Percentiles rank a stretch among this genome's conserved stretches.
Evolutionary conservation across 2,888 invertebrate genomes (phyloP).

Genomic region (Meteorus cinctellus): DNA sequence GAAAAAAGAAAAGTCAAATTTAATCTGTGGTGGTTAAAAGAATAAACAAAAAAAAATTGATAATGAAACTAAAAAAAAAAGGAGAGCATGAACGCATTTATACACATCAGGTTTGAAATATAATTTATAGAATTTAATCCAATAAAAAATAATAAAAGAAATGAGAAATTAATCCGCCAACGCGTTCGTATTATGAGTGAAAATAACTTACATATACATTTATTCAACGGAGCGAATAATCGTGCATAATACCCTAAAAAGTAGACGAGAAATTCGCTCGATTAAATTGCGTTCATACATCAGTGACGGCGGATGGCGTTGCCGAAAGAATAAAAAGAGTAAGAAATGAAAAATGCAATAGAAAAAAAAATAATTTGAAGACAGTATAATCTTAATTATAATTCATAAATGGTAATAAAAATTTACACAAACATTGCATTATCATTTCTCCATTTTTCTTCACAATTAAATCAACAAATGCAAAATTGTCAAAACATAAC

Average conservation of each 20-base stretch:
- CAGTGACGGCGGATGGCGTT: not conserved
- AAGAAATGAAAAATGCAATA: not conserved
- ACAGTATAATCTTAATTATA: not conserved
- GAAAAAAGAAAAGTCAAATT: not conserved
- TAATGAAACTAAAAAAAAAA: not conserved
- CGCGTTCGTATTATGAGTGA: not conserved
- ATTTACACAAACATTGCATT: not conserved
- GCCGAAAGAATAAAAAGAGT: not conserved
- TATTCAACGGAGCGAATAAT: constrained; percentile 27
- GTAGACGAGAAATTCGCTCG: constrained; percentile 29
- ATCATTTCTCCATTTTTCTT: not conserved
- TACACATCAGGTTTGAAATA: not conserved
- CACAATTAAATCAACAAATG: not conserved
- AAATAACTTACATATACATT: constrained; percentile 31
- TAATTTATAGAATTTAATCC: constrained; percentile 9
- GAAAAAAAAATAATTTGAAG: not conserved
- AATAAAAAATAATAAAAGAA: not conserved
- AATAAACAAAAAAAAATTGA: not conserved
- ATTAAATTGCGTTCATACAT: constrained; percentile 38
- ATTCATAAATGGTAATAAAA: not conserved
- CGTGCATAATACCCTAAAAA: constrained; percentile 7
- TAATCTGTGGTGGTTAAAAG: not conserved
- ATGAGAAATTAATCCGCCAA: constrained; percentile 2
- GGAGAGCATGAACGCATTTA: not conserved
- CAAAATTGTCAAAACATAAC: too few relatives aligned